Evolutionary conservation across 2,797 vertebrate genomes (phyloP), one percentile per base, ranked within the genome.

Genomic region (Ara ararauna): DNA sequence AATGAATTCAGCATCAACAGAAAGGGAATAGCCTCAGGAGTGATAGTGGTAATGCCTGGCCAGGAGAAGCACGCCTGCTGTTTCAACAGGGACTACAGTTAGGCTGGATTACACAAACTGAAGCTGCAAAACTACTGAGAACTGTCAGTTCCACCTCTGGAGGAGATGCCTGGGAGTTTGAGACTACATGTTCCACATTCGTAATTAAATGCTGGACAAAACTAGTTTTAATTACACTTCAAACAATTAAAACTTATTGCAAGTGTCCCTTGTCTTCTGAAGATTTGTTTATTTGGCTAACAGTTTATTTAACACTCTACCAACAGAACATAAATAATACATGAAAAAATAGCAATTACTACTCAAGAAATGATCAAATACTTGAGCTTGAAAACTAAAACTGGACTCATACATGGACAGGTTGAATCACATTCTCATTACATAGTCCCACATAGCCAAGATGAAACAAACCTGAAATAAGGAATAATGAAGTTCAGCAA

Each of bases 151-250:
- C 70, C 50, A 40, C 27, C 64, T 87, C 77, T 58, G 74, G 19
- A 90, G 54, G 19, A 89, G 34, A 66, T 29, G 50, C 29, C 71
- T 2, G 13, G 86, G 48, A 79, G 42, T 71, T 36, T 72, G 24
- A 61, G 42, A 81, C 45, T 47, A 27, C 7, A 12, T 17, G 68
- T 11, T 82, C 19, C 34, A 38, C 20, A 36, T 19, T 62, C 5
- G 30, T 74, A 90, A 66, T 84, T 85, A 76, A 89, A 94, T 44
- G 61, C 16, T 26, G 17, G 36, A 53, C n/a, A 87, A 87, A 94
- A 74, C 26, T 29, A 61, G 5, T 38, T 91, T 84, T 72, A 84
- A 93, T 84, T 62, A 54, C 53, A 53, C 29, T 48, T 71, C 13
- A 77, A 74, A 27, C 64, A 86, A 91, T 84, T 70, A 86, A 65